phyloP scores from a whole-genome alignment of 2,113 vertebrate genomes.

The rabbit (Oryctolagus cuniculus) region mOryCun1.1 NC_091433.1:186356501-186357000 shows the following conservation, averaged over 20 bases:
- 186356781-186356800: slow-evolving; percentile 45
- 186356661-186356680: slow-evolving; percentile 74
- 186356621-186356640: slow-evolving; percentile 55
- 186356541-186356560: neutral
- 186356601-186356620: slow-evolving; percentile 1
- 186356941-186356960: slow-evolving; percentile 3
- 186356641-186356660: slow-evolving; percentile 44
- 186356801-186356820: slow-evolving; percentile 66
- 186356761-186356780: neutral
- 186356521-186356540: neutral
- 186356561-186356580: neutral
- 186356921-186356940: slow-evolving; percentile 59
- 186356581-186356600: neutral
- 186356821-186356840: slow-evolving; percentile 39
- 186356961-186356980: slow-evolving; percentile 42
- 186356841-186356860: neutral
- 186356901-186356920: slow-evolving; percentile 44
- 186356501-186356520: too few relatives aligned
- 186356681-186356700: slow-evolving; percentile 64
- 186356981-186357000: slow-evolving; percentile 51
- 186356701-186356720: slow-evolving; percentile 57
- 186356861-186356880: slow-evolving; percentile 39
- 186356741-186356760: slow-evolving; percentile 59
- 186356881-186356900: slow-evolving; percentile 28
- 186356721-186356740: slow-evolving; percentile 57